phyloP scores from a whole-genome alignment of 1,140 invertebrate genomes.

The Rhopalosiphum maidis region DNA sequence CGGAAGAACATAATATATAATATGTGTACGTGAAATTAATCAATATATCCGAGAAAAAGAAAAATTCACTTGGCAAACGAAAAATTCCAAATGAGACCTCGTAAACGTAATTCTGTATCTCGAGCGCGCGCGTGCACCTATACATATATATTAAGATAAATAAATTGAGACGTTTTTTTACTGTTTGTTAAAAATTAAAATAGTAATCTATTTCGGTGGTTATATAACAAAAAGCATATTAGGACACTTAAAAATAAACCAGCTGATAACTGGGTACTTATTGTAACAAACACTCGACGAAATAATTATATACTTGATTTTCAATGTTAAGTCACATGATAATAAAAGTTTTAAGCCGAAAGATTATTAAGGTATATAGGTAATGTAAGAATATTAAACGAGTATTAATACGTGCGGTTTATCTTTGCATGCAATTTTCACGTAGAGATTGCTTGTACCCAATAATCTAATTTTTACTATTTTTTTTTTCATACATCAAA shows the following conservation, averaged over 20 bases:
- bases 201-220: not conserved
- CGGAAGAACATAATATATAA: not conserved
- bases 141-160: not conserved
- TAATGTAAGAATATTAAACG: not conserved
- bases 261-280: not conserved
- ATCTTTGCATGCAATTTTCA: not conserved
- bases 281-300: not conserved
- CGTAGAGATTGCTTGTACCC: not conserved
- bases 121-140: not conserved
- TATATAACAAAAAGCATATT: not conserved
- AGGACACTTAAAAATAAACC: not conserved
- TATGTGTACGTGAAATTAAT: not conserved
- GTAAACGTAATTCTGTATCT: no score
- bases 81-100: not conserved
- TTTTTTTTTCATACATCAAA: not conserved
- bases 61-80: not conserved
- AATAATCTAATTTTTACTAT: not conserved
- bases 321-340: not conserved
- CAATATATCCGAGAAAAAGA: not conserved
- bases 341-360: not conserved
- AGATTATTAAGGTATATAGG: not conserved
- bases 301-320: not conserved
- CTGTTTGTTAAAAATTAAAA: not conserved
- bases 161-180: not conserved
- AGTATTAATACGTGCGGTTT: not conserved